These are phyloP conservation scores for Rhagonycha fulva DNA, from an alignment of 2,888 invertebrate species.

Conservation along the genomic window DNA sequence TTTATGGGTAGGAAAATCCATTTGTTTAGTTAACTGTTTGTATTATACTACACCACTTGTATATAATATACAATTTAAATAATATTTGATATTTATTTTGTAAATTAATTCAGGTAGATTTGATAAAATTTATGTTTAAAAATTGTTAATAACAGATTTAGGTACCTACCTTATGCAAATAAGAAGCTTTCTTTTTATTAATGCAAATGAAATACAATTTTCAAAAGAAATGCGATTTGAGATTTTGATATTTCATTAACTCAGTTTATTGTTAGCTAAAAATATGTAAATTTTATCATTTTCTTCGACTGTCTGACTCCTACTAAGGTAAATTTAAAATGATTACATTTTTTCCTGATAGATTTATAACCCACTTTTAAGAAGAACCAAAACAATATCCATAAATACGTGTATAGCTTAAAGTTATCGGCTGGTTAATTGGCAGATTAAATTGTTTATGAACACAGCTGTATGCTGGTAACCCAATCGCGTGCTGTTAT, in stretches of 20 bases:
- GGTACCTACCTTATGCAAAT: not conserved
- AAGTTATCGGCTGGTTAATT: constrained; percentile 48
- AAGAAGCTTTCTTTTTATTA: not conserved
- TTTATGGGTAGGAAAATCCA: not conserved
- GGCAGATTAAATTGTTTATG: constrained; percentile 49
- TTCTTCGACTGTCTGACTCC: not conserved
- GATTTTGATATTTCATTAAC: not conserved
- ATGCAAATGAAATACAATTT: not conserved
- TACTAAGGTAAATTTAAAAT: constrained; percentile 30
- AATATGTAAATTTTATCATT: not conserved
- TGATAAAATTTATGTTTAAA: not conserved
- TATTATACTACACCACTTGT: not conserved
- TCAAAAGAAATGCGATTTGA: not conserved
- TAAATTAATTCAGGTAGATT: not conserved
- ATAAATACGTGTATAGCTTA: constrained; percentile 43
- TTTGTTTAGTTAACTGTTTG: not conserved
- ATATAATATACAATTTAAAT: not conserved
- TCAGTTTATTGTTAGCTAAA: not conserved
- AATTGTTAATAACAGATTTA: not conserved
- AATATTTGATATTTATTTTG: not conserved
- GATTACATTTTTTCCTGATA: constrained; percentile 39
- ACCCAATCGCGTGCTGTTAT: constrained; percentile 43
- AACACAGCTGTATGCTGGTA: constrained; percentile 45
- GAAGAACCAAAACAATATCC: constrained; percentile 40
- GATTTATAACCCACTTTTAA: constrained; percentile 43